Percentiles rank a stretch among this genome's conserved stretches.
phyloP scores from a whole-genome alignment of 2,888 invertebrate genomes.

The Melanargia galathea region DNA sequence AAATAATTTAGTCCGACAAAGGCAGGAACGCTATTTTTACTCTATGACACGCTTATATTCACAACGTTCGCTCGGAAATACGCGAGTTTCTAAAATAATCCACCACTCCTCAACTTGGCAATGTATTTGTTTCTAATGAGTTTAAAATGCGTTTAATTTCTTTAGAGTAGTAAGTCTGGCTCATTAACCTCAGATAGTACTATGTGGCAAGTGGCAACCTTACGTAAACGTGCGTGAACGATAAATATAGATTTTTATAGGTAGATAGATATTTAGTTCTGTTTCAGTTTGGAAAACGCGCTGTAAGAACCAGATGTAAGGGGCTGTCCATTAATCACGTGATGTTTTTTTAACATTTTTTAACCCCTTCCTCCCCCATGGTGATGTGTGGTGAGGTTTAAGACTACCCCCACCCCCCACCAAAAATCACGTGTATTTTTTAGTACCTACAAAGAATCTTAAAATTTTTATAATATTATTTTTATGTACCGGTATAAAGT shows the following conservation, averaged over 20 bases:
- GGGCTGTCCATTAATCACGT: no score
- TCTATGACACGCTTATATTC: slow-evolving; percentile 35
- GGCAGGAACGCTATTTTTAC: slow-evolving; percentile 30
- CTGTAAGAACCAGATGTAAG: no score
- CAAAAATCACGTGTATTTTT: no score
- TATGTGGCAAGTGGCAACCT: slow-evolving; percentile 29
- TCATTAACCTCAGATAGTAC: slow-evolving; percentile 38
- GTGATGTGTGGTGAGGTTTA: no score
- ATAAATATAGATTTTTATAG: slow-evolving; percentile 15
- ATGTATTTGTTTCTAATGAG: slow-evolving; percentile 38
- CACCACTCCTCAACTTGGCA: slow-evolving; percentile 33
- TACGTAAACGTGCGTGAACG: slow-evolving; percentile 31
- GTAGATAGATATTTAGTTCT: no score
- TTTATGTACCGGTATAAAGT: no score
- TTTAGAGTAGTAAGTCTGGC: slow-evolving; percentile 33
- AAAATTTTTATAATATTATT: no score
- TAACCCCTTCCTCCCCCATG: no score
- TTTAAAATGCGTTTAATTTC: slow-evolving; percentile 39
- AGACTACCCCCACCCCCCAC: no score
- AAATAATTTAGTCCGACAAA: slow-evolving; percentile 7
- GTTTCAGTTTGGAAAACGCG: no score
- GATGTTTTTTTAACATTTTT: no score
- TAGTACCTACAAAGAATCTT: no score
- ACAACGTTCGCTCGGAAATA: slow-evolving; percentile 32
- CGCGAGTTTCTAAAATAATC: slow-evolving; percentile 37